Evolutionary conservation across 2,888 invertebrate species (phyloP), one percentile per base, ranked within the genome.

Genomic region (Netelia virgata): DNA sequence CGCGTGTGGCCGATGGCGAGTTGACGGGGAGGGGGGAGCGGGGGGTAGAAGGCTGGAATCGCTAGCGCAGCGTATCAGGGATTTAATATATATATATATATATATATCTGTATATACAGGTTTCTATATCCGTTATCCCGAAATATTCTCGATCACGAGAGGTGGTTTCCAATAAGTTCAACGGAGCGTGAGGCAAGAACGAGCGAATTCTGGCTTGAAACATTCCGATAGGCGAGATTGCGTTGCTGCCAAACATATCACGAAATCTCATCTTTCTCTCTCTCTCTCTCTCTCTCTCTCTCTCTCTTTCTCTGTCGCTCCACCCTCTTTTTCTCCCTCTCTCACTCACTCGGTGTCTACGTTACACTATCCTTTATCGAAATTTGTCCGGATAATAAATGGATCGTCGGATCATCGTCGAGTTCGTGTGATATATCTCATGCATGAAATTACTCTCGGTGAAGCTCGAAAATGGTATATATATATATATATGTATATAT

Each of bases 221-320:
- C 55, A 78, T 61, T 78, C 16, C 41, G 50, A 64, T 68, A 61
- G 66, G 69, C 83, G 73, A 78, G 73, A 83, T 83, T 78, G 74
- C 79, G 36, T 73, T 55, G 41, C 78, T 64, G 83, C 63, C 79
- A 79, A 83, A 74, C 83, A 63, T 70, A 83, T 79, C 83, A 74
- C 69, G 55, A 74, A 72, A 79, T 70, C 72, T 63, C 57, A 47
- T 66, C 79, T 47, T 43, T 10, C 66, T 6, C 41, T 5, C 2
- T 10, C 41, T 11, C 41, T 11, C 53, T 18, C 36, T n/a, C 47
- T 36, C n/a, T 16, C 36, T 18, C 36, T 28, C 28, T 5, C 28
- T 9, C 18, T 18, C 3, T 23, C 50, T 69, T 70, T 55, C 55
- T 28, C 28, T 28, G 23, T 23, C 23, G 23, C 1, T 3, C 3